Evolutionary conservation across 2,113 vertebrate species (phyloP).

Genomic region (Anser brachyrhynchus): DNA sequence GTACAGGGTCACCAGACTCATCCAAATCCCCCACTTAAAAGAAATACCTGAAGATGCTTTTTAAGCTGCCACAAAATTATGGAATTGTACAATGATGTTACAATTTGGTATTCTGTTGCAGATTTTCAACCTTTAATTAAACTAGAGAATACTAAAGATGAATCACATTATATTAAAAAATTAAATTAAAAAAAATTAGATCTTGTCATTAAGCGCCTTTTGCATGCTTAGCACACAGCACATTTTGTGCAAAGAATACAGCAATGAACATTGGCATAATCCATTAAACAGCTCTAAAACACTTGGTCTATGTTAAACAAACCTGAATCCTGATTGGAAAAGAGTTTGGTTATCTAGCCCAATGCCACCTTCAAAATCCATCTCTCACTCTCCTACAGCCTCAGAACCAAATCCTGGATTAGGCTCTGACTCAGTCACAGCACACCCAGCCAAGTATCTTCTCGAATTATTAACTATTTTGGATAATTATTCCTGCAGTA

Average conservation of each 20-base stretch:
- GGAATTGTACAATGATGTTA: not conserved
- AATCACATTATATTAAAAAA: conserved; percentile 47
- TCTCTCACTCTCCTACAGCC: not conserved
- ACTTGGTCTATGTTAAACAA: not conserved
- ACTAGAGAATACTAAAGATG: conserved; percentile 36
- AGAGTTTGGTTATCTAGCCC: not conserved
- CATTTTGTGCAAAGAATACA: not conserved
- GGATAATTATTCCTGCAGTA: not conserved
- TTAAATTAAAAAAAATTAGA: not conserved
- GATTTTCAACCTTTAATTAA: conserved; percentile 58
- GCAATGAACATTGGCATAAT: not conserved
- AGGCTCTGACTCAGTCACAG: not conserved
- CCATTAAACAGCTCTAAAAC: not conserved
- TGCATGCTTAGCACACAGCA: not conserved
- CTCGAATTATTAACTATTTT: accelerated
- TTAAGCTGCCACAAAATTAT: conserved; percentile 2
- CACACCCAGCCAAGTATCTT: not conserved
- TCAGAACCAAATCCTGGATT: not conserved
- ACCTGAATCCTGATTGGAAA: not conserved
- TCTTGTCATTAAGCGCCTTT: conserved; percentile 18
- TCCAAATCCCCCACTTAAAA: not conserved
- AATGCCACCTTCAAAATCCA: not conserved
- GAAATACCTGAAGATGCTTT: not conserved
- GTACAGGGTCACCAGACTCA: not conserved
- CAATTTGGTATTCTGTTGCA: conserved; percentile 1